These are phyloP conservation scores for Euplexia lucipara DNA, from an alignment of 2,888 invertebrate genomes.

Conservation along the genomic window DNA sequence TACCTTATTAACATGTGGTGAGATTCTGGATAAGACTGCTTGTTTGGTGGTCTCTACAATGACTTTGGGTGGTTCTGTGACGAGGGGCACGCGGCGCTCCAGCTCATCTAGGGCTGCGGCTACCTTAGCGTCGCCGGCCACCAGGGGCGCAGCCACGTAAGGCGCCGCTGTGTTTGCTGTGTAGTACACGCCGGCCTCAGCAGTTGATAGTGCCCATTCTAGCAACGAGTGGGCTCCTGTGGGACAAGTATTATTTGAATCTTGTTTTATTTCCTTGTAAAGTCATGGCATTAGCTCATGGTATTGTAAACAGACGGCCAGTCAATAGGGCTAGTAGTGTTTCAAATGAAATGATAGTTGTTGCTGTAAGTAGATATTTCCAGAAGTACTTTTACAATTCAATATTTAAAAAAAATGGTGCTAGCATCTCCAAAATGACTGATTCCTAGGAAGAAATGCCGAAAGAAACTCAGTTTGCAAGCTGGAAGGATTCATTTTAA, in stretches of 20 bases:
- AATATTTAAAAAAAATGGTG: too few relatives aligned
- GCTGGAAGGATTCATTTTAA: too few relatives aligned
- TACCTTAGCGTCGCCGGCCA: conserved; percentile 92
- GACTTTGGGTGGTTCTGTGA: conserved; percentile 92
- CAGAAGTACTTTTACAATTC: too few relatives aligned
- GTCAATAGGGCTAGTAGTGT: not conserved
- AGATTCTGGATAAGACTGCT: conserved; percentile 90
- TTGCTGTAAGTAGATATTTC: too few relatives aligned
- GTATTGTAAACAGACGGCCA: not conserved
- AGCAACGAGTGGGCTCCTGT: conserved; percentile 92
- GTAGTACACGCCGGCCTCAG: conserved; percentile 92
- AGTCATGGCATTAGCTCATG: not conserved
- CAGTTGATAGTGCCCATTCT: conserved; percentile 93
- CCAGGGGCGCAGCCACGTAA: conserved; percentile 87
- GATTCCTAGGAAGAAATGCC: too few relatives aligned
- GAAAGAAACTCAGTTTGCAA: too few relatives aligned
- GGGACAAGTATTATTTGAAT: conserved; percentile 1
- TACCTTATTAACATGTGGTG: conserved; percentile 90
- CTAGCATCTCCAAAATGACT: too few relatives aligned
- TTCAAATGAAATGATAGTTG: too few relatives aligned
- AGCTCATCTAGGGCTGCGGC: conserved; percentile 92
- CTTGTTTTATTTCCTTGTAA: not conserved
- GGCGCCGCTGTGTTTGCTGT: conserved; percentile 92
- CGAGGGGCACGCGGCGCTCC: conserved; percentile 92
- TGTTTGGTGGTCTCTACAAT: conserved; percentile 90